Conservation (phyloP, 2,113 vertebrate genomes). For the Lates calcarifer region DNA sequence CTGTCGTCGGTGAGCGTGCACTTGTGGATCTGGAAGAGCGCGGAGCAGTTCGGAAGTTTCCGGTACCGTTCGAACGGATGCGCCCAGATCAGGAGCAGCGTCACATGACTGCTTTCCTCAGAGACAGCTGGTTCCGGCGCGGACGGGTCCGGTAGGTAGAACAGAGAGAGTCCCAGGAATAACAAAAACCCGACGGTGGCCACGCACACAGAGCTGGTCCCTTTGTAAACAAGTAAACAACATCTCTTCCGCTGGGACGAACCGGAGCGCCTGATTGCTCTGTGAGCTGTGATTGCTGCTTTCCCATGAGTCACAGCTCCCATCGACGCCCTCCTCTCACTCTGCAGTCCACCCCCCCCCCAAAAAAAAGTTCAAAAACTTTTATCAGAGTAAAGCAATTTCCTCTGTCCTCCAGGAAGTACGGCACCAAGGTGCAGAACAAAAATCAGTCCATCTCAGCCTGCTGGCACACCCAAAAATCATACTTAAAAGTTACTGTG, state of each 20-base stretch:
- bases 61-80: constrained; percentile 83
- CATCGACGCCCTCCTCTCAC: constrained; percentile 46
- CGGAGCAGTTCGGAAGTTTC: constrained; percentile 79
- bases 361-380: background rate
- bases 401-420: background rate
- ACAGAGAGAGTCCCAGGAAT: constrained; percentile 44
- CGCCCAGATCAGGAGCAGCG: constrained; percentile 90
- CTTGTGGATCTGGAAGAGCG: constrained; percentile 81
- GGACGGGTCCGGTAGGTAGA: constrained; percentile 45
- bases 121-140: background rate
- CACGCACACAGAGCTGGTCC: constrained; percentile 9
- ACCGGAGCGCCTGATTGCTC: background rate
- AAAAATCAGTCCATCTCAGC: background rate
- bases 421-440: background rate
- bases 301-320: constrained; percentile 23
- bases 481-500: background rate
- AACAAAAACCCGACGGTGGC: constrained; percentile 27
- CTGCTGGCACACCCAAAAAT: constrained; percentile 24
- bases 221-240: background rate
- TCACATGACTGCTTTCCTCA: constrained; percentile 43
- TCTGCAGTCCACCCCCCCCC: background rate
- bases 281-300: background rate
- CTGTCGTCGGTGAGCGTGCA: constrained; percentile 86
- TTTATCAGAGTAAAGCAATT: too few species aligned
- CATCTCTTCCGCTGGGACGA: constrained; percentile 13